Evolutionary conservation across 64 coral and sea anemone species (phyloP).

Genomic region (Stylophora pistillata): DNA sequence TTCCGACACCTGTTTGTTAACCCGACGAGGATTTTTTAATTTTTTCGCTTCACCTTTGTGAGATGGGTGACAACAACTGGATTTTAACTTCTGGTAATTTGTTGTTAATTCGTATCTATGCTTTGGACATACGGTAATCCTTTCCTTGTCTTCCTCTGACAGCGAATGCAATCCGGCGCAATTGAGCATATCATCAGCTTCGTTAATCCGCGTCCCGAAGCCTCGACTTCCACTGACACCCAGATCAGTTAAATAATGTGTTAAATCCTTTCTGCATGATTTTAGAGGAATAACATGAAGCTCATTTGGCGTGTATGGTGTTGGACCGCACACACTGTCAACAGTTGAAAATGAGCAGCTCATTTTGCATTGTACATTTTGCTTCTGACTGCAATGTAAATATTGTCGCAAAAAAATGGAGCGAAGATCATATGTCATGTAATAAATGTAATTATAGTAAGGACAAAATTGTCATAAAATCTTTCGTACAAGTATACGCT

Average conservation of each 20-base stretch:
- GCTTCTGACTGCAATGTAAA: constrained; percentile 16
- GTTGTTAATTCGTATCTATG: constrained; percentile 8
- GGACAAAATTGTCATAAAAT: not conserved
- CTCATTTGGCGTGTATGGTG: too few species aligned
- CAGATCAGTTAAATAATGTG: too few species aligned
- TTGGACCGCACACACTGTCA: constrained; percentile 19
- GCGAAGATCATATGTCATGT: constrained; percentile 16
- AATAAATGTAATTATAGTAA: constrained; percentile 1
- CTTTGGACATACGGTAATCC: constrained; percentile 27
- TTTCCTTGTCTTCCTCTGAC: constrained; percentile 19
- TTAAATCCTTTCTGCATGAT: too few species aligned
- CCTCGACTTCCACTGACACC: too few species aligned
- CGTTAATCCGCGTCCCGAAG: constrained; percentile 18
- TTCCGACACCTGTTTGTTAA: too few species aligned
- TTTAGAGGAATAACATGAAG: too few species aligned
- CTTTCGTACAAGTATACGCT: constrained; percentile 4
- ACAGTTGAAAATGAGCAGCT: constrained; percentile 15
- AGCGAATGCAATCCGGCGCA: constrained; percentile 27
- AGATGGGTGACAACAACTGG: not conserved
- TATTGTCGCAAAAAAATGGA: constrained; percentile 26
- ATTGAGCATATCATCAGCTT: constrained; percentile 28
- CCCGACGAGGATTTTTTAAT: too few species aligned
- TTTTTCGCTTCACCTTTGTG: constrained; percentile 16
- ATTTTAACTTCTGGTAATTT: too few species aligned
- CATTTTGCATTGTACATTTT: not conserved